Base-by-base conservation (phyloP, 2,888 invertebrate genomes). In the Xylocampa areola region DNA sequence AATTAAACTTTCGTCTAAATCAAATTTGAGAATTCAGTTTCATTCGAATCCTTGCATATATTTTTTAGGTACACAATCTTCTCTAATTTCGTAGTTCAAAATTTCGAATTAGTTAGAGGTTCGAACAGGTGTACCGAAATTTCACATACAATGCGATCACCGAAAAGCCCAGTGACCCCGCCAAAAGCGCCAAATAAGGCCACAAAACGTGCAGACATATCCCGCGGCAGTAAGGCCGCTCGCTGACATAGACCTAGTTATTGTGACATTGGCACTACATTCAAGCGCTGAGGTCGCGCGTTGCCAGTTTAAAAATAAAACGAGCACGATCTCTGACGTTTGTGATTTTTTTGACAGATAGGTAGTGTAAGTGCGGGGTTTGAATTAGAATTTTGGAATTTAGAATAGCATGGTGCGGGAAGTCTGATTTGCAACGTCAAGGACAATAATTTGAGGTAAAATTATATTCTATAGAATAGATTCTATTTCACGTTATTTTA, bases 231-330 rank as follows among this genome's bases (percentile, higher is more conserved):
- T 85, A 76, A 92, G 92, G 92, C 88, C 92, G 83, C 79, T 75
- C 80, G 83, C 74, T 92, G 93, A 92, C 93, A 94, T 89, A 94
- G 93, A 94, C 93, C 93, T 88, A 93, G 90, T 83, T 94, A 87
- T 84, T 69, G 81, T 83, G 93, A 92, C 93, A 94, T 94, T 94
- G 93, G 93, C 92, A 94, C 93, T 94, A 92, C 93, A 94, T 94
- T 94, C 92, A 90, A 84, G 82, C 83, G 82, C 89, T 86, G 85
- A 93, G 93, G 92, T 91, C 92, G 89, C 81, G 83, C 82, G 88
- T 82, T 86, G 82, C 85, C 79, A 80, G 86, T 90, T 87, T 92
- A 91, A 92, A 93, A 90, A 92, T 92, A 92, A 88, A 87, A 84
- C 85, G 71, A 74, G 76, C 81, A 64, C 68, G 73, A 70, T 70